Evolutionary conservation across 2,888 invertebrate genomes (phyloP).

Genomic region (Acleris sparsana): DNA sequence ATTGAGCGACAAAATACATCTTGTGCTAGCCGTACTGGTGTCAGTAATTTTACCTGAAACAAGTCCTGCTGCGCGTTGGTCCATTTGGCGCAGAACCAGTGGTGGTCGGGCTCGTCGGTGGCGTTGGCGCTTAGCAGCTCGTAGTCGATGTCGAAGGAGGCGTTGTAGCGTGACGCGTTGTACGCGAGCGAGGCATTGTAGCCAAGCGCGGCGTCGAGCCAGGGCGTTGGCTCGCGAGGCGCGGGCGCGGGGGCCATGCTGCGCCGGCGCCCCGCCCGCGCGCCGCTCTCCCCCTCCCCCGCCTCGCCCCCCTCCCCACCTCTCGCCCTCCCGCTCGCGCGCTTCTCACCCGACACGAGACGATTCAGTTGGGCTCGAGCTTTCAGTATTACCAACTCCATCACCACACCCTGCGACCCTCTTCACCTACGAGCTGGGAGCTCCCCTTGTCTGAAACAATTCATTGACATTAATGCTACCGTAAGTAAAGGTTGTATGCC

Average conservation of each 20-base stretch:
- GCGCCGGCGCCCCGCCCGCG: conserved; percentile 64
- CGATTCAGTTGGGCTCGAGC: conserved; percentile 85
- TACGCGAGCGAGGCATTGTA: conserved; percentile 81
- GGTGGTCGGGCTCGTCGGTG: conserved; percentile 72
- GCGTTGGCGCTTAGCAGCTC: conserved; percentile 76
- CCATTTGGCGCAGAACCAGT: conserved; percentile 89
- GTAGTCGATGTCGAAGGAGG: conserved; percentile 80
- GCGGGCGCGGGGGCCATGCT: conserved; percentile 73
- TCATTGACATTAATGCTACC: background rate
- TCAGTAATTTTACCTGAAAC: conserved; percentile 81
- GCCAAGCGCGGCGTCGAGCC: conserved; percentile 66
- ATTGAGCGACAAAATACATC: too few species aligned
- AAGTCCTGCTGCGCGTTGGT: conserved; percentile 91
- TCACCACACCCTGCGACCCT: conserved; percentile 73
- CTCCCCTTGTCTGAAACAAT: conserved; percentile 56
- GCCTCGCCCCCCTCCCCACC: conserved; percentile 53
- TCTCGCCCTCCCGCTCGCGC: conserved; percentile 53
- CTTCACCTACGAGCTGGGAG: conserved; percentile 57
- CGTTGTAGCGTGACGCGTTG: conserved; percentile 80
- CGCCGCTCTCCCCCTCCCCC: conserved; percentile 55
- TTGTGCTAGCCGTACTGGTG: too few species aligned
- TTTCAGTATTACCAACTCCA: conserved; percentile 85
- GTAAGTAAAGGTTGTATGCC: background rate
- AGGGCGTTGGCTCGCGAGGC: conserved; percentile 71
- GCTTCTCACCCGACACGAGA: conserved; percentile 76